phyloP scores from a whole-genome alignment of 2,888 invertebrate genomes.

The Liopterus haemorrhoidalis region DNA sequence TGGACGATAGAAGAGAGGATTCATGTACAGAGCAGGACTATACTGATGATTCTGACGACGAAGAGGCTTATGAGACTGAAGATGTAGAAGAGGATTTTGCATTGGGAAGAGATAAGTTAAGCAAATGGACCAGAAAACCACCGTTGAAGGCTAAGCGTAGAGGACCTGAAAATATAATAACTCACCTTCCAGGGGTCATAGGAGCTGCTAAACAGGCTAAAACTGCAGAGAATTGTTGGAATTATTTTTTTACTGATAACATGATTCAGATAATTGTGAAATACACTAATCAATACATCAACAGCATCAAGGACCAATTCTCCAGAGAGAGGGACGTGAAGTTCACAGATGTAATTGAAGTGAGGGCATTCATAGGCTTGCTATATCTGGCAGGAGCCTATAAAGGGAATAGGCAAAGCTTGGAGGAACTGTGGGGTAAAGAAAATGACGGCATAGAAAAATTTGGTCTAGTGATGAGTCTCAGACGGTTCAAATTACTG shows the following conservation, averaged over 20 bases:
- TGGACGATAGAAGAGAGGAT: background rate
- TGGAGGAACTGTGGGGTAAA: constrained; percentile 28
- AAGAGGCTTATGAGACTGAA: constrained; percentile 18
- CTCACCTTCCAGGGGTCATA: constrained; percentile 28
- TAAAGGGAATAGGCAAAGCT: constrained; percentile 25
- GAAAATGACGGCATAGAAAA: constrained; percentile 28
- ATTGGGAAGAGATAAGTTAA: constrained; percentile 20
- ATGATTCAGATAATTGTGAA: constrained; percentile 31
- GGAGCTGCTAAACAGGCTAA: constrained; percentile 27
- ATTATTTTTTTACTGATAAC: constrained; percentile 26
- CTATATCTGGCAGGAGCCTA: constrained; percentile 33
- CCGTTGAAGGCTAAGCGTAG: constrained; percentile 15
- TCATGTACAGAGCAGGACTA: background rate
- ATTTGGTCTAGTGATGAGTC: constrained; percentile 28
- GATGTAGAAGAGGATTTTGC: constrained; percentile 17
- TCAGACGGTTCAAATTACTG: constrained; percentile 25
- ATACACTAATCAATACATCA: constrained; percentile 31
- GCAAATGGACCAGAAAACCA: constrained; percentile 26
- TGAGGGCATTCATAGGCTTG: constrained; percentile 33
- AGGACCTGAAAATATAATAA: constrained; percentile 26
- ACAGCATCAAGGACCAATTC: constrained; percentile 23
- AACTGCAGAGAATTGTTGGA: constrained; percentile 28
- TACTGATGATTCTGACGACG: background rate
- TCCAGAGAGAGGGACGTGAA: constrained; percentile 26
- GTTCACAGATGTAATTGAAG: constrained; percentile 30